These are phyloP conservation scores for Aphelinus certus DNA, from an alignment of 1,140 invertebrate species.

Conservation along the genomic window DNA sequence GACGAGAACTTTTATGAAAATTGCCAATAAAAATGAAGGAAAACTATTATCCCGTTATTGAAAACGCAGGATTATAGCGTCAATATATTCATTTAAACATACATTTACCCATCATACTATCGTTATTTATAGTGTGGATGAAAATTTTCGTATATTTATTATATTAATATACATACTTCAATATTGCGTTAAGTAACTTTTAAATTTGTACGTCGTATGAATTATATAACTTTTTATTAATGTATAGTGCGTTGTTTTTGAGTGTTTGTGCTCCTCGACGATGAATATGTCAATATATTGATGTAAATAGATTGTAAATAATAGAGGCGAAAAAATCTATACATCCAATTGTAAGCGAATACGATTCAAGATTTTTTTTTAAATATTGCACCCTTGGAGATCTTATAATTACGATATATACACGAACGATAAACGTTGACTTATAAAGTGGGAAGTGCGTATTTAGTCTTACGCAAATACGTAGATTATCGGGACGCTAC, in stretches of 20 bases:
- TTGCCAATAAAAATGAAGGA: background rate
- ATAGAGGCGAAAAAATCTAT: too few species aligned
- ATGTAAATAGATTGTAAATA: conserved; percentile 33
- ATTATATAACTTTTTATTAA: background rate
- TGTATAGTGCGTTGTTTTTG: conserved; percentile 3
- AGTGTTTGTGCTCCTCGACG: background rate
- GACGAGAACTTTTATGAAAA: background rate
- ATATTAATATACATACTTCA: conserved; percentile 3
- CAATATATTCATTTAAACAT: conserved; percentile 13
- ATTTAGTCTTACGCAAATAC: background rate
- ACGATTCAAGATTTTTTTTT: background rate
- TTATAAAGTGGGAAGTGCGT: background rate
- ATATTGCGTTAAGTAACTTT: conserved; percentile 29
- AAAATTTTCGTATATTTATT: background rate
- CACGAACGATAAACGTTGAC: background rate
- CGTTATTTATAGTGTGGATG: conserved; percentile 10
- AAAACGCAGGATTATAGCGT: background rate
- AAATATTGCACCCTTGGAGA: background rate
- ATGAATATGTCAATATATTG: conserved; percentile 28
- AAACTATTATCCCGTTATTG: too few species aligned
- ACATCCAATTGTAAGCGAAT: conserved; percentile 3
- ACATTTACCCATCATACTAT: background rate
- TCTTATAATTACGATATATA: conserved; percentile 2
- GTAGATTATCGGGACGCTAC: conserved; percentile 3
- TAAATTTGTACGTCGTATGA: background rate